A percentile compares a stretch with the other conserved stretches of the same genome.
Conservation (phyloP, 2,888 invertebrate genomes). For the Apotomis capreana region DNA sequence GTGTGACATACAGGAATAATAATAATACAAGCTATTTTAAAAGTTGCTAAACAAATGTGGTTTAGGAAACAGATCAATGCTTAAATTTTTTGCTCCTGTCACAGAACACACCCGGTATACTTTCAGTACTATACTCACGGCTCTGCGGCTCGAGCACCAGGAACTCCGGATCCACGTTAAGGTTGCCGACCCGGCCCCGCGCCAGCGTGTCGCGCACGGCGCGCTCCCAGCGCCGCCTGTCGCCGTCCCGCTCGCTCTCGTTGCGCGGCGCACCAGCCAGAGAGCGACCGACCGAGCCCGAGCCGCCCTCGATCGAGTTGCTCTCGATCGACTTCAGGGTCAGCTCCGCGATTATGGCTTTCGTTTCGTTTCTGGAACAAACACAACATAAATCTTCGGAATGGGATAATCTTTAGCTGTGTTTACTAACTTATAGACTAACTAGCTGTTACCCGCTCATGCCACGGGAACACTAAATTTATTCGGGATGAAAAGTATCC, state of each 20-base stretch:
- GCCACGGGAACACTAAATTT: too few relatives aligned
- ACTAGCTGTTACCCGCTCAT: too few relatives aligned
- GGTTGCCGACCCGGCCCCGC: constrained; percentile 89
- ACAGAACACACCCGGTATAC: too few relatives aligned
- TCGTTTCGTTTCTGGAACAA: constrained; percentile 75
- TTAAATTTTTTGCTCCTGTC: too few relatives aligned
- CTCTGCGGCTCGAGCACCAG: constrained; percentile 88
- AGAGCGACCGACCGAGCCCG: constrained; percentile 76
- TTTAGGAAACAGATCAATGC: too few relatives aligned
- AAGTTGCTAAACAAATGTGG: too few relatives aligned
- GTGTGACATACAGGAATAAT: too few relatives aligned
- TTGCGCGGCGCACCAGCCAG: constrained; percentile 51
- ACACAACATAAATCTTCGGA: not conserved
- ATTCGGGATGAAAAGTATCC: too few relatives aligned
- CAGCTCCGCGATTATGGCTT: constrained; percentile 89
- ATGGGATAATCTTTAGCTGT: too few relatives aligned
- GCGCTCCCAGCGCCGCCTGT: constrained; percentile 73
- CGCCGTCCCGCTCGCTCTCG: constrained; percentile 55
- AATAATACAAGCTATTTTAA: too few relatives aligned
- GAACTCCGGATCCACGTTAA: constrained; percentile 92
- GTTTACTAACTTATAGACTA: too few relatives aligned
- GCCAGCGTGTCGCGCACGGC: constrained; percentile 88
- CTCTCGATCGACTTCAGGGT: constrained; percentile 89
- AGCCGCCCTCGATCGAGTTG: constrained; percentile 85
- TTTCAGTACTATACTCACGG: constrained; percentile 84